Conservation (phyloP, 2,888 invertebrate genomes). For the Molorchus minor region DNA sequence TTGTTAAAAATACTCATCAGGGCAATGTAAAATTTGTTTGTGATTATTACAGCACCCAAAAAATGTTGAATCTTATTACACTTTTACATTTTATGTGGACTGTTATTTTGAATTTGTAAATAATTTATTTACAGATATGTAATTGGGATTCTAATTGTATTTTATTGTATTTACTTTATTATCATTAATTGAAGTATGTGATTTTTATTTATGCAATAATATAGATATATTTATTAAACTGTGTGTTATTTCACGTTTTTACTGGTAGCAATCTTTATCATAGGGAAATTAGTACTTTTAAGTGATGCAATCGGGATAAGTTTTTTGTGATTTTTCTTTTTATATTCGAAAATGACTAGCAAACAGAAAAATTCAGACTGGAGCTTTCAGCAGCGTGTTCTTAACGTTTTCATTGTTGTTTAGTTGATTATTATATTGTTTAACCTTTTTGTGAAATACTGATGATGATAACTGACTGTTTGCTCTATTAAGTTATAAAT, state of each 20-base stretch:
- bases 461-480: too few species aligned
- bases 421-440: too few species aligned
- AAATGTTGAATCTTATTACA: conserved; percentile 30
- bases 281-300: too few species aligned
- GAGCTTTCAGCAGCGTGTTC: too few species aligned
- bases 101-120: conserved; percentile 37
- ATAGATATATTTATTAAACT: conserved; percentile 46
- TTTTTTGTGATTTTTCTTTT: too few species aligned
- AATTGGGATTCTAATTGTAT: conserved; percentile 31
- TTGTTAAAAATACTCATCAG: conserved; percentile 44
- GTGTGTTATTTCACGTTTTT: conserved; percentile 42
- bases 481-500: too few species aligned
- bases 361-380: too few species aligned
- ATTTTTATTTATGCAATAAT: conserved; percentile 46
- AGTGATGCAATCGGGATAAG: too few species aligned
- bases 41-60: conserved; percentile 34
- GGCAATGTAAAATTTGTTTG: conserved; percentile 39
- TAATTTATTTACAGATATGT: conserved; percentile 29
- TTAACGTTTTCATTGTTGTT: too few species aligned
- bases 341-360: too few species aligned
- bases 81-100: conserved; percentile 32
- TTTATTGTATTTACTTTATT: conserved; percentile 31
- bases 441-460: too few species aligned
- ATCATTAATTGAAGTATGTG: conserved; percentile 37
- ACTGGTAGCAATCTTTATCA: too few species aligned